These are phyloP conservation scores for Catagonus wagneri DNA, from an alignment of 2,113 vertebrate genomes.

Conservation along the genomic window DNA sequence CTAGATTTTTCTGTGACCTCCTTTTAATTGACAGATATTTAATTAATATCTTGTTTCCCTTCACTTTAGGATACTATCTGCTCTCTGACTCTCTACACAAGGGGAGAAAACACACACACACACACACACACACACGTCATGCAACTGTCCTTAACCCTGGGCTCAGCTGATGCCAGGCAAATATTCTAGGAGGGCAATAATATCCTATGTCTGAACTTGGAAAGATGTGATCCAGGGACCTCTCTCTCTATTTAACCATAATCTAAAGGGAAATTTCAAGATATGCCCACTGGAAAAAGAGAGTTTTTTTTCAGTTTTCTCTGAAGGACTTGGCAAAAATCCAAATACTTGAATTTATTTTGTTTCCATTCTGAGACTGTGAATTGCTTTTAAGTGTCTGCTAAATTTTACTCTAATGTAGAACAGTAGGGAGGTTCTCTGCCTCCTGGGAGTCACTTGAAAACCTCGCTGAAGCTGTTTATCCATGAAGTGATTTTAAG, in stretches of 20 bases:
- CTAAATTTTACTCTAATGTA: constrained; percentile 62
- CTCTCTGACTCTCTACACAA: not conserved
- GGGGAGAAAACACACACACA: not conserved
- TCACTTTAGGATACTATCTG: not conserved
- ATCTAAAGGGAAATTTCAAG: constrained; percentile 58
- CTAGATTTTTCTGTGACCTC: not conserved
- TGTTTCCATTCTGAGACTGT: constrained; percentile 56
- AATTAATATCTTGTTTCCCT: constrained; percentile 7
- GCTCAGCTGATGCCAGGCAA: not conserved
- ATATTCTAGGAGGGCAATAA: not conserved
- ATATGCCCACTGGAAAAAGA: constrained; percentile 17
- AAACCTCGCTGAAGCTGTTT: constrained; percentile 45
- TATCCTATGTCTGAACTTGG: not conserved
- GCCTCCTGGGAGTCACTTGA: constrained; percentile 35
- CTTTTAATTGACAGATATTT: constrained; percentile 39
- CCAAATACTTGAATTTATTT: constrained; percentile 64
- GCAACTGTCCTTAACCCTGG: not conserved
- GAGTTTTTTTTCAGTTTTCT: constrained; percentile 19
- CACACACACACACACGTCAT: not conserved
- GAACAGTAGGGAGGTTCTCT: constrained; percentile 11
- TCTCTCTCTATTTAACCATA: not conserved
- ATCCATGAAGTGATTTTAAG: constrained; percentile 35
- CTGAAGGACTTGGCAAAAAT: constrained; percentile 51
- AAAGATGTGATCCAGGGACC: not conserved
- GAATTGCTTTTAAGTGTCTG: constrained; percentile 57